Conservation (phyloP, 2,888 invertebrate genomes). For the Gryllus longicercus region DNA sequence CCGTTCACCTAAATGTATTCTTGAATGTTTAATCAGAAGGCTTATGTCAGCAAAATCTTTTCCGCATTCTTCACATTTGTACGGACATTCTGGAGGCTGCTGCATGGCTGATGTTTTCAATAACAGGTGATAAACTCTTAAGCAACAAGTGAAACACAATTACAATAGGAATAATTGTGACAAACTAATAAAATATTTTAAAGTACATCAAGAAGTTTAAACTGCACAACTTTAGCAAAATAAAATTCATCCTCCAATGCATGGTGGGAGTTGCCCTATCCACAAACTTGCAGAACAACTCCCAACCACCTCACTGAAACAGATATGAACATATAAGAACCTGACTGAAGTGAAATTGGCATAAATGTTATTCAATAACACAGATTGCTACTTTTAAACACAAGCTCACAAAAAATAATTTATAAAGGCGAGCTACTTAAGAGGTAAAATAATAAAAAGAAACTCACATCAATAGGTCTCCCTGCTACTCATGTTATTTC, state of each 20-base stretch:
- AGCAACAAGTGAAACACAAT: too few species aligned
- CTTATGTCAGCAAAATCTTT: background rate
- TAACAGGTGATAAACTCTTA: too few species aligned
- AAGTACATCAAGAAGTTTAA: background rate
- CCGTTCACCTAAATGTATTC: background rate
- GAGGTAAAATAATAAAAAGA: too few species aligned
- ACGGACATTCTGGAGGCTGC: background rate
- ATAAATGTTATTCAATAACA: too few species aligned
- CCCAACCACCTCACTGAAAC: conserved; percentile 10
- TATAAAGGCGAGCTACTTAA: too few species aligned
- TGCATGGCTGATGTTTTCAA: background rate
- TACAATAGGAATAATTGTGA: background rate
- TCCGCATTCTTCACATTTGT: conserved; percentile 17
- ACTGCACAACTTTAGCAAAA: too few species aligned
- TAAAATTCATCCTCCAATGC: background rate
- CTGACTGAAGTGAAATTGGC: background rate
- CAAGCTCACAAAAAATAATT: too few species aligned
- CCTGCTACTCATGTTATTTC: too few species aligned
- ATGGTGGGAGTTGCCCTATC: conserved; percentile 2
- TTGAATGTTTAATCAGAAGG: conserved; percentile 17
- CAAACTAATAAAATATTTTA: background rate
- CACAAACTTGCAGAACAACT: background rate
- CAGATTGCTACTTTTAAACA: too few species aligned
- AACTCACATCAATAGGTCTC: too few species aligned
- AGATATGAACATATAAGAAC: background rate